A percentile compares a stretch with the other conserved stretches of the same genome.
phyloP scores from a whole-genome alignment of 2,113 vertebrate species.

The Daubentonia madagascariensis region DNA sequence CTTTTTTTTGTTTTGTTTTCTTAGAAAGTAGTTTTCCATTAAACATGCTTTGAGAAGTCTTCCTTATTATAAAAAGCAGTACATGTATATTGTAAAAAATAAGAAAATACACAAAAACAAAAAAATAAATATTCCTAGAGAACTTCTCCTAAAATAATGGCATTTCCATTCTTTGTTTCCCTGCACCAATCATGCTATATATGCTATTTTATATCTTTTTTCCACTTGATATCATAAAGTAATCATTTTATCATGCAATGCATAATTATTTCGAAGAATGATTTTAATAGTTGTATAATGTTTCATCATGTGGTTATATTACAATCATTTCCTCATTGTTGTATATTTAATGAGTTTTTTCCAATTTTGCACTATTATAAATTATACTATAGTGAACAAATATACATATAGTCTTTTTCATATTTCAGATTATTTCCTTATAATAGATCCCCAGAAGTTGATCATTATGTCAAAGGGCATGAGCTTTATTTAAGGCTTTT shows the following conservation, averaged over 20 bases:
- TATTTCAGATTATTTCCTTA: constrained; percentile 31
- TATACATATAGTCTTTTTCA: not conserved
- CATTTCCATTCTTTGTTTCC: not conserved
- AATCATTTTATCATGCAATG: not conserved
- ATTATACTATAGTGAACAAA: not conserved
- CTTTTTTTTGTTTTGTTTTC: not conserved
- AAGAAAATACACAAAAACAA: not conserved
- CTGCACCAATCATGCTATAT: not conserved
- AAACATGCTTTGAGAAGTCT: constrained; percentile 4
- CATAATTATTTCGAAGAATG: not conserved
- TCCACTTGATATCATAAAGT: not conserved
- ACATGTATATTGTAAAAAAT: not conserved
- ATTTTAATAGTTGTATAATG: not conserved
- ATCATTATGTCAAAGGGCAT: not conserved
- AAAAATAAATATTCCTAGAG: not conserved
- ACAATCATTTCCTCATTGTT: not conserved
- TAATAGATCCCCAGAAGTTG: not conserved
- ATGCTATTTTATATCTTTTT: not conserved
- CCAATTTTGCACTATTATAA: not conserved
- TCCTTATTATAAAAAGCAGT: not conserved
- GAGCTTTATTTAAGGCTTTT: constrained; percentile 10
- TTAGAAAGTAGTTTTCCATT: not conserved
- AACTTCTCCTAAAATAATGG: not conserved
- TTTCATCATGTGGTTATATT: not conserved
- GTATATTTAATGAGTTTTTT: constrained; percentile 9